Evolutionary conservation across 2,888 invertebrate species (phyloP).

Genomic region (Palloptera scutellata): DNA sequence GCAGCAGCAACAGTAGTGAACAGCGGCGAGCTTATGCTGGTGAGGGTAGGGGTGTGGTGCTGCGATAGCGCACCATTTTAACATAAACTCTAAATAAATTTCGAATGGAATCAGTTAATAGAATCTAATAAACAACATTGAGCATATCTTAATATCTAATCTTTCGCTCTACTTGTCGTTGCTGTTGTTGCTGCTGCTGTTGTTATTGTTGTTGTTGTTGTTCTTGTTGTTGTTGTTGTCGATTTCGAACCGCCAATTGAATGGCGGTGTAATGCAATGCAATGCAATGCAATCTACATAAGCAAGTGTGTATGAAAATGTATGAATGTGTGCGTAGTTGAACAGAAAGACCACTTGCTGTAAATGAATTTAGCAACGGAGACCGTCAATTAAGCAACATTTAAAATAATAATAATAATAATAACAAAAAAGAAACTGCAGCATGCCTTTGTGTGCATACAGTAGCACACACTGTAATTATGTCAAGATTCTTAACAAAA

Average conservation of each 20-base stretch:
- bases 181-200: neutral
- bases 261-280: neutral
- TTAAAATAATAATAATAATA: constrained; percentile 5
- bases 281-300: neutral
- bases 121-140: constrained; percentile 56
- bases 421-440: neutral
- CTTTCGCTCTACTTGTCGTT: constrained; percentile 11
- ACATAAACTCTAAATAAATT: constrained; percentile 28
- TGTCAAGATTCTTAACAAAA: constrained; percentile 16
- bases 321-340: neutral
- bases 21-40: too few relatives aligned
- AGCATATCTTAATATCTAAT: constrained; percentile 52
- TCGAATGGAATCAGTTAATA: constrained; percentile 53
- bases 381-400: constrained; percentile 10
- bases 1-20: neutral
- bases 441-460: neutral
- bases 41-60: too few relatives aligned
- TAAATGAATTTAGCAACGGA: neutral
- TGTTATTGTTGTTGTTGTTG: neutral
- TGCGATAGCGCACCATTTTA: constrained; percentile 1
- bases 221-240: neutral
- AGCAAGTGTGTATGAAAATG: neutral
- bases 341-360: neutral
- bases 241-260: neutral
- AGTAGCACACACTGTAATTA: constrained; percentile 30